Conservation (phyloP, 2,888 invertebrate species). For the Lagria hirta region DNA sequence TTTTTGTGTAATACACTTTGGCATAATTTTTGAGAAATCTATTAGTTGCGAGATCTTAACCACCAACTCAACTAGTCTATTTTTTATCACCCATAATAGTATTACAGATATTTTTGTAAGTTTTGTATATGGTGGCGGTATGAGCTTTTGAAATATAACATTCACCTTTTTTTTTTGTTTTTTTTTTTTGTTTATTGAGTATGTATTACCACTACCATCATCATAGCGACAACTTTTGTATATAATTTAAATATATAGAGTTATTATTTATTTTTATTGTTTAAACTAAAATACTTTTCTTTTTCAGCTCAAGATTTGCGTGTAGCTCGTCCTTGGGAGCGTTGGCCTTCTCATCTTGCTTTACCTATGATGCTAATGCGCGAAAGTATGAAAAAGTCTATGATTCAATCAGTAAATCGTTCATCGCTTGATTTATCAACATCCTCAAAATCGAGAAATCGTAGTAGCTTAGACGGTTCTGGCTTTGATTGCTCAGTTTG, state of each 20-base stretch:
- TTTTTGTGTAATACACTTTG: slow-evolving; percentile 1
- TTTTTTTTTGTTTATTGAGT: too few relatives aligned
- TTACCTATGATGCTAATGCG: slow-evolving; percentile 67
- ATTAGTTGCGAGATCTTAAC: slow-evolving; percentile 12
- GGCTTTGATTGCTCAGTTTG: slow-evolving; percentile 79
- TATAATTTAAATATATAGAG: slow-evolving; percentile 9
- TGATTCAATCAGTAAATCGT: slow-evolving; percentile 44
- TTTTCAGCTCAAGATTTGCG: slow-evolving; percentile 69
- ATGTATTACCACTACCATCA: background rate
- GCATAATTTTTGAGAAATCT: background rate
- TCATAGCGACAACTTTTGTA: slow-evolving; percentile 10
- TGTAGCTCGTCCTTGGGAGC: slow-evolving; percentile 69
- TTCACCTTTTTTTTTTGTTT: slow-evolving; percentile 22
- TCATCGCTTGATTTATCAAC: slow-evolving; percentile 34
- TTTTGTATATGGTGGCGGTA: slow-evolving; percentile 29
- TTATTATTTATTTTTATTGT: slow-evolving; percentile 9
- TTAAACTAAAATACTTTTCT: slow-evolving; percentile 38
- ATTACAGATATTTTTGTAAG: slow-evolving; percentile 28
- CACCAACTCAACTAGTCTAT: slow-evolving; percentile 27
- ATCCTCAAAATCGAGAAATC: slow-evolving; percentile 28
- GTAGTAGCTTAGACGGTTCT: slow-evolving; percentile 36
- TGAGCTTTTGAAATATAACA: slow-evolving; percentile 26
- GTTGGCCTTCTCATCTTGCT: slow-evolving; percentile 75
- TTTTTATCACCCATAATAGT: slow-evolving; percentile 27
- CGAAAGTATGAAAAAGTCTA: slow-evolving; percentile 55